These are phyloP conservation scores for Gorsachius magnificus DNA, from an alignment of 2,797 vertebrate genomes.

Conservation along the genomic window DNA sequence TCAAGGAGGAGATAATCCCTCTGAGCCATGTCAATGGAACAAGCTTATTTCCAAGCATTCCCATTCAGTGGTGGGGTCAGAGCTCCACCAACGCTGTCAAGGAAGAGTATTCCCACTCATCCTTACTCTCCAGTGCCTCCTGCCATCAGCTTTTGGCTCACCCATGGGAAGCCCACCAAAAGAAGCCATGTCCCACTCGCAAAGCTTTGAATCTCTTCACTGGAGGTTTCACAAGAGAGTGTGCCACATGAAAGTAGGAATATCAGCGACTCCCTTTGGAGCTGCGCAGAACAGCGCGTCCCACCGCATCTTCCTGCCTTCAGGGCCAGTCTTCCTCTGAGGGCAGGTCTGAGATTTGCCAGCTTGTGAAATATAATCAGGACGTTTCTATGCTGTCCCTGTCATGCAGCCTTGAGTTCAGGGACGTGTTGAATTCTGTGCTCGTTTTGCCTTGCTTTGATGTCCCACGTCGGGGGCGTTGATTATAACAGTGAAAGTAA, in stretches of 20 bases:
- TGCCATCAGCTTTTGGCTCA: neutral
- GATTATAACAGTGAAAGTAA: conserved; percentile 3
- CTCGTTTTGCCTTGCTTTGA: conserved; percentile 1
- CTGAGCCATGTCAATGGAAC: conserved; percentile 51
- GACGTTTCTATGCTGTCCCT: neutral
- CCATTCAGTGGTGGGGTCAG: conserved; percentile 9
- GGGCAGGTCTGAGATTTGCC: neutral
- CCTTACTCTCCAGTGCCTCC: neutral
- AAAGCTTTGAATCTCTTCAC: neutral
- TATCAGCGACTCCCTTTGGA: neutral
- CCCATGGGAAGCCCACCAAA: neutral
- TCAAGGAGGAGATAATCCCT: conserved; percentile 68
- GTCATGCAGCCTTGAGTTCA: conserved; percentile 43
- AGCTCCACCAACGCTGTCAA: neutral
- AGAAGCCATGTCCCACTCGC: neutral
- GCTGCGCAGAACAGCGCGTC: neutral
- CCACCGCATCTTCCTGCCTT: neutral
- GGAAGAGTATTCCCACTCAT: neutral
- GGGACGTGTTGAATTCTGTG: neutral
- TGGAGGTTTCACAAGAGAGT: neutral
- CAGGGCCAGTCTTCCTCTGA: conserved; percentile 3
- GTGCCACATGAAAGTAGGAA: neutral
- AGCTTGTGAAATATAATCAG: conserved; percentile 18
- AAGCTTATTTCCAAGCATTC: conserved; percentile 51
- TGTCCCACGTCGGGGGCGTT: neutral